Percentiles rank a stretch among this genome's conserved stretches.
Evolutionary conservation across 2,113 vertebrate species (phyloP).

Genomic region (Malurus melanocephalus): DNA sequence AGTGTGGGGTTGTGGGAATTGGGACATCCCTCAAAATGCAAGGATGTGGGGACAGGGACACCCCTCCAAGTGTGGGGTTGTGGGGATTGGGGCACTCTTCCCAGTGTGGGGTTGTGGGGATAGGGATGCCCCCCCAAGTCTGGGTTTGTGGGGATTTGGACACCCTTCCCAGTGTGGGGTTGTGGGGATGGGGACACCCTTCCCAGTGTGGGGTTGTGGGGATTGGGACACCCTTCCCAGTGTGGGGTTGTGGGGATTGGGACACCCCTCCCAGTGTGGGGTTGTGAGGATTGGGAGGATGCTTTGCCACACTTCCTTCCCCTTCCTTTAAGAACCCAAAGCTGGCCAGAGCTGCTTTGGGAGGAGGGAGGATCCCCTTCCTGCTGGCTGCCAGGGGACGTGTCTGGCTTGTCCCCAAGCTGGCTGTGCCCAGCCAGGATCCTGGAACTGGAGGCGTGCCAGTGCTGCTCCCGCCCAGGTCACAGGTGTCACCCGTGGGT

Average conservation of each 20-base stretch:
- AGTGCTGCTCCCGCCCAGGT: neutral
- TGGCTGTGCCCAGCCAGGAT: neutral
- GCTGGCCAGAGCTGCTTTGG: rapidly evolving
- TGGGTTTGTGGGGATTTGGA: too few species aligned
- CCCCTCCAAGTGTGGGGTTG: too few species aligned
- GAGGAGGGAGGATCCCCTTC: neutral
- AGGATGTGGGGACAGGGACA: too few species aligned
- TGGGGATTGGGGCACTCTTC: too few species aligned
- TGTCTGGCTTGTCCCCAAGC: neutral
- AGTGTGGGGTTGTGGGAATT: neutral
- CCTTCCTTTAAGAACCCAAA: neutral
- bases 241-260: rapidly evolving
- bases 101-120: too few species aligned
- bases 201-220: too few species aligned
- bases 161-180: too few species aligned
- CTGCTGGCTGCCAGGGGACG: neutral
- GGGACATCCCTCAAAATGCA: too few species aligned
- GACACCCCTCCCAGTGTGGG: neutral
- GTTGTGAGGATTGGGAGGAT: neutral
- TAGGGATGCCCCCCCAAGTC: too few species aligned
- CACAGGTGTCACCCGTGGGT: neutral
- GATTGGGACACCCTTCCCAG: neutral
- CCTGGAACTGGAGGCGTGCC: neutral
- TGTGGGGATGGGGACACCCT: too few species aligned
- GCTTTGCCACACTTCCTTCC: neutral